Evolutionary conservation across 2,797 vertebrate species (phyloP).

Genomic region (Trachops cirrhosus): DNA sequence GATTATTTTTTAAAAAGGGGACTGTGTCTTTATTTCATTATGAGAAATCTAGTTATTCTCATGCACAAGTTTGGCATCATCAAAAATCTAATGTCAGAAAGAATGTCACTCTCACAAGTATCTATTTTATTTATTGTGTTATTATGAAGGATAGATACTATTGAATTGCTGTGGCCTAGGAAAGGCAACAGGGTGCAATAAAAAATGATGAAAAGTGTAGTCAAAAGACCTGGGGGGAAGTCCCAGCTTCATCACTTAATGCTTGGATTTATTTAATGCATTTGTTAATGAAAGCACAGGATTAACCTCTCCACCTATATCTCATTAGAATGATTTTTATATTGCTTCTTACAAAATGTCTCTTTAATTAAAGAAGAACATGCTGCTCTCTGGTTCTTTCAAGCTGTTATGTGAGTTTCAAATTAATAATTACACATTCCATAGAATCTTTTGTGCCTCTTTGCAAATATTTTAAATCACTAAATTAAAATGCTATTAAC

Average conservation of each 20-base stretch:
- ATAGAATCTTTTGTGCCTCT: neutral
- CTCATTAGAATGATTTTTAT: neutral
- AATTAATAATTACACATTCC: neutral
- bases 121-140: neutral
- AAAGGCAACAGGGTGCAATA: neutral
- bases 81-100: neutral
- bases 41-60: neutral
- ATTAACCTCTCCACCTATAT: neutral
- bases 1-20: neutral
- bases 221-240: neutral
- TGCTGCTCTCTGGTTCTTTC: neutral
- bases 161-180: neutral
- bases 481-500: slow-evolving; percentile 40
- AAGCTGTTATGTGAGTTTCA: neutral
- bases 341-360: slow-evolving; percentile 2
- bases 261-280: neutral
- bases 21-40: neutral
- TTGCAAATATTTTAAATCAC: slow-evolving; percentile 31
- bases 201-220: neutral
- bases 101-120: neutral
- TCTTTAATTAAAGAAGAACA: slow-evolving; percentile 20
- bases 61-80: neutral
- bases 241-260: neutral
- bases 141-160: neutral
- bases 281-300: slow-evolving; percentile 13